Conservation (phyloP, 2,113 vertebrate genomes). For the Catharus fuscescens region DNA sequence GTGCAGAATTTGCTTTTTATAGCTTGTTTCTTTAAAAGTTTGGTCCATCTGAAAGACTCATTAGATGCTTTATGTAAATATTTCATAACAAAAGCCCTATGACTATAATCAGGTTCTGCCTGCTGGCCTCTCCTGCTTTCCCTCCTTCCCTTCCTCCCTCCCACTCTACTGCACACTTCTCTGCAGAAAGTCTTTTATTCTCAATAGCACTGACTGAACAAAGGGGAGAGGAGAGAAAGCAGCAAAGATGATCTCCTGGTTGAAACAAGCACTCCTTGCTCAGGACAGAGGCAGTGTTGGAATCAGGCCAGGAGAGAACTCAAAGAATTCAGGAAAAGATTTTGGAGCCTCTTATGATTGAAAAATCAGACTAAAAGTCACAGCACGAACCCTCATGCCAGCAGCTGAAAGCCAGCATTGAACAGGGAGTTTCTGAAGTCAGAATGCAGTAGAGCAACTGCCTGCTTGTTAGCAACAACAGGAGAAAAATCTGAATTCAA, state of each 20-base stretch:
- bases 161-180: background rate
- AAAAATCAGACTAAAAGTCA: slow-evolving; percentile 50
- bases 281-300: background rate
- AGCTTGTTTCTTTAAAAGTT: slow-evolving; percentile 34
- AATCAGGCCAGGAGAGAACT: slow-evolving; percentile 10
- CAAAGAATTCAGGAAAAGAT: slow-evolving; percentile 35
- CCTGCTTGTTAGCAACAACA: background rate
- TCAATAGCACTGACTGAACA: background rate
- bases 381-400: background rate
- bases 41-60: slow-evolving; percentile 39
- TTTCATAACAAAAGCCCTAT: slow-evolving; percentile 26
- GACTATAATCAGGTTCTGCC: background rate
- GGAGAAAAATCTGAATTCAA: background rate
- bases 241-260: background rate
- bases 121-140: background rate
- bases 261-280: background rate
- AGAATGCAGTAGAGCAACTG: background rate
- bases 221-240: background rate
- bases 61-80: slow-evolving; percentile 8
- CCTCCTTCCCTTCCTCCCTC: background rate
- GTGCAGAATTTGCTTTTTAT: slow-evolving; percentile 2
- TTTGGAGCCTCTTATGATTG: slow-evolving; percentile 27
- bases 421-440: background rate
- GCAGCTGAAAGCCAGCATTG: background rate
- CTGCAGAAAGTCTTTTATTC: background rate